Evolutionary conservation across 2,888 invertebrate genomes (phyloP), one percentile per base, ranked within the genome.

Genomic region (Meteorus cinctellus): DNA sequence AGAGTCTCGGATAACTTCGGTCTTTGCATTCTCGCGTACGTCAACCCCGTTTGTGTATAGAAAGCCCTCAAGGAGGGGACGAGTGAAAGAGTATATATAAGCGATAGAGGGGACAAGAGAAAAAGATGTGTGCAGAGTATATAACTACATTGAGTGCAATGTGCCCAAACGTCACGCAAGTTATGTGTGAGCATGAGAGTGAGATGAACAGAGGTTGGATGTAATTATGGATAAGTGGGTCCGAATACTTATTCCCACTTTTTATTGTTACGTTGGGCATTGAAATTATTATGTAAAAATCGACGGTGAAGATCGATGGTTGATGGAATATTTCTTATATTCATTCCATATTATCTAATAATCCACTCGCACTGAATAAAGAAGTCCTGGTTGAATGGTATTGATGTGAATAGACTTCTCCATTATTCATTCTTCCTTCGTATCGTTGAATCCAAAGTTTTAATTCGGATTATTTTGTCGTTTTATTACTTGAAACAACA

Each of bases 1-100:
- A 69, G 59, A 70, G 68, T 74, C 75, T 74, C 78, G 80, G 48
- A 59, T 62, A 66, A 27, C 59, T 62, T 79, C 78, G 79, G 77
- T 36, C 65, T 55, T 65, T 84, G 85, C 87, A 87, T 87, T 87
- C 85, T 31, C 85, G 84, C 82, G 84, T 85, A 83, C 85, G 84
- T 86, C 86, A 87, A 85, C 84, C 83, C 83, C 82, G 84, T 5
- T 55, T 55, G 51, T n/a, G 19, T 19, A 55, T 6, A 81, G 83
- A 84, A 82, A 84, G 85, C 84, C 86, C 84, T 87, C 85, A 82
- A 84, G 80, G 79, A 82, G 85, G 27, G n/a, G 36, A 19, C 6
- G 14, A 41, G 14, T 4, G 10, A 66, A 6, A 66, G 14, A 41
- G 24, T 29, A 83, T 85, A n/a, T 16, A 4, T 48, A 12, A n/a